These are phyloP conservation scores for Brachylomia viminalis DNA, from an alignment of 2,888 invertebrate genomes.

Conservation along the genomic window DNA sequence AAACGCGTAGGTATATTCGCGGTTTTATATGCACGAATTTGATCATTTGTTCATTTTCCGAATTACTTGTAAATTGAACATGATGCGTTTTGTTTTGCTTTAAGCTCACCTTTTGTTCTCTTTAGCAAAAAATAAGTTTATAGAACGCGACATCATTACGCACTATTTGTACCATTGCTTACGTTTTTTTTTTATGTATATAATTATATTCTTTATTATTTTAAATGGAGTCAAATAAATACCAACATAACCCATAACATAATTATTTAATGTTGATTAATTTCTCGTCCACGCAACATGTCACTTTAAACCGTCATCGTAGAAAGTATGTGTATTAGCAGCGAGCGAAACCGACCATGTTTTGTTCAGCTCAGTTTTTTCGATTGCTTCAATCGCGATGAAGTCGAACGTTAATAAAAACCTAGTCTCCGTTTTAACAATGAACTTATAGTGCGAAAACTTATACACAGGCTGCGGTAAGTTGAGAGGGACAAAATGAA, in stretches of 20 bases:
- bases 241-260: not conserved
- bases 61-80: constrained; percentile 12
- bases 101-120: not conserved
- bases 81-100: not conserved
- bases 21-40: constrained; percentile 50
- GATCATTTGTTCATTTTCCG: constrained; percentile 33
- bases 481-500: constrained; percentile 29
- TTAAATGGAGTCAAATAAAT: not conserved
- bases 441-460: constrained; percentile 80
- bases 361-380: constrained; percentile 75
- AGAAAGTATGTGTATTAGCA: constrained; percentile 72
- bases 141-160: not conserved
- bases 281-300: constrained; percentile 43
- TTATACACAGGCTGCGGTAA: constrained; percentile 72
- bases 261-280: constrained; percentile 7
- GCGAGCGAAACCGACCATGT: constrained; percentile 84
- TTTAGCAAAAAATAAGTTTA: not conserved
- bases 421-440: constrained; percentile 76
- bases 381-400: constrained; percentile 74
- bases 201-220: not conserved
- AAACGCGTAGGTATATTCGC: constrained; percentile 69
- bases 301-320: constrained; percentile 70
- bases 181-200: not conserved
- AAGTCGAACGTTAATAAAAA: constrained; percentile 79
- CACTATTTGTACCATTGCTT: too few relatives aligned